These are phyloP conservation scores for Pelobates fuscus DNA, from an alignment of 2,113 vertebrate genomes.

Conservation along the genomic window DNA sequence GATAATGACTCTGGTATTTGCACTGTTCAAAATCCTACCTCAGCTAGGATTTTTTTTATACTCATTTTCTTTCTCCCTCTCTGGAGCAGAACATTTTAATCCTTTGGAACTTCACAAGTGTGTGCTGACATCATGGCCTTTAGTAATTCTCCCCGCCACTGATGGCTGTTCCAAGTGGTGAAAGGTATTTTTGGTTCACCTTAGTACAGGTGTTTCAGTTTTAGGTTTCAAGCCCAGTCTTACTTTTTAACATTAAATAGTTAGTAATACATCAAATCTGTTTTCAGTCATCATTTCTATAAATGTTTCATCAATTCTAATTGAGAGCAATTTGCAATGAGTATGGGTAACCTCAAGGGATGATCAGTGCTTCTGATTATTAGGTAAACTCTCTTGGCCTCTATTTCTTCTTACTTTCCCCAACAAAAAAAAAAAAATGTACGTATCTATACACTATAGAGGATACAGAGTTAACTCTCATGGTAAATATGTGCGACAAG, in stretches of 20 bases:
- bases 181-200: conserved; percentile 50
- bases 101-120: conserved; percentile 46
- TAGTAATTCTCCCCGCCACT: conserved; percentile 8
- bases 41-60: conserved; percentile 41
- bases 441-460: too few species aligned
- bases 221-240: conserved; percentile 49
- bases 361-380: background rate
- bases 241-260: conserved; percentile 45
- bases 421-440: too few species aligned
- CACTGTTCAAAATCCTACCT: conserved; percentile 52
- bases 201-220: conserved; percentile 54
- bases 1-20: conserved; percentile 27
- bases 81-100: conserved; percentile 49
- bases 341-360: conserved; percentile 40
- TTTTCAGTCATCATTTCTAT: conserved; percentile 52
- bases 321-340: conserved; percentile 43
- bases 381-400: background rate
- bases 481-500: too few species aligned
- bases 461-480: too few species aligned
- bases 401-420: too few species aligned
- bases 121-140: conserved; percentile 59
- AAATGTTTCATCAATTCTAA: conserved; percentile 23
- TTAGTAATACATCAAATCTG: conserved; percentile 44
- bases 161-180: conserved; percentile 37
- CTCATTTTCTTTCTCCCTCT: rapidly evolving